phyloP scores from a whole-genome alignment of 2,113 vertebrate genomes.

The Silurus asotus region DNA sequence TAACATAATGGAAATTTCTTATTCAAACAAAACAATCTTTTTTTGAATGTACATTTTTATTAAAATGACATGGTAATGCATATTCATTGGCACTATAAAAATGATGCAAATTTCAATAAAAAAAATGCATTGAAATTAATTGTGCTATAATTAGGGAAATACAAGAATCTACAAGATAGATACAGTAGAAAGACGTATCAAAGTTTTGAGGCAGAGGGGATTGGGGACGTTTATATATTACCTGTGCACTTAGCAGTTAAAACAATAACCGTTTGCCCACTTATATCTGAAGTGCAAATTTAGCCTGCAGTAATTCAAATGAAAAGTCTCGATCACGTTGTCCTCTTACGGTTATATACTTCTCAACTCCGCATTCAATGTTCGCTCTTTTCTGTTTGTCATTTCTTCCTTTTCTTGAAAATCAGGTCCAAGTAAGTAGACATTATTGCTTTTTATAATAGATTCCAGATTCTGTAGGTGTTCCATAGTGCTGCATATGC shows the following conservation, averaged over 20 bases:
- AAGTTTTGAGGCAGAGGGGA: no score
- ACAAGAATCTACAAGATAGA: no score
- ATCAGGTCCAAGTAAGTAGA: constrained; percentile 57
- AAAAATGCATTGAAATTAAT: constrained; percentile 62
- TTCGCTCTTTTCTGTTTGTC: constrained; percentile 16
- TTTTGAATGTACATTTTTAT: background rate
- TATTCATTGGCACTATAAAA: constrained; percentile 47
- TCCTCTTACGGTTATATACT: background rate
- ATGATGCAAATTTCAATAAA: constrained; percentile 61
- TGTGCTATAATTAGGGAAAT: constrained; percentile 14
- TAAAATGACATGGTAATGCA: constrained; percentile 18
- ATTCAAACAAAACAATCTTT: constrained; percentile 51
- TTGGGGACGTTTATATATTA: background rate
- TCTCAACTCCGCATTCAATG: background rate
- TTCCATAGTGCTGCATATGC: background rate
- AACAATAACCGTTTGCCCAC: background rate
- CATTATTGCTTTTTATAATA: background rate
- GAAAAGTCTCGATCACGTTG: background rate
- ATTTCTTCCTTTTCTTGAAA: constrained; percentile 42
- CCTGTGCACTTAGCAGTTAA: background rate
- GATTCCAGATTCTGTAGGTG: background rate
- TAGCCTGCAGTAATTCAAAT: background rate
- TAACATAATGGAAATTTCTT: constrained; percentile 66
- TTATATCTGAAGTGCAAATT: background rate
- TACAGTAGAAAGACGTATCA: no score